These are phyloP conservation scores for Papilio helenus DNA, from an alignment of 1,140 invertebrate genomes.

Conservation along the genomic window DNA sequence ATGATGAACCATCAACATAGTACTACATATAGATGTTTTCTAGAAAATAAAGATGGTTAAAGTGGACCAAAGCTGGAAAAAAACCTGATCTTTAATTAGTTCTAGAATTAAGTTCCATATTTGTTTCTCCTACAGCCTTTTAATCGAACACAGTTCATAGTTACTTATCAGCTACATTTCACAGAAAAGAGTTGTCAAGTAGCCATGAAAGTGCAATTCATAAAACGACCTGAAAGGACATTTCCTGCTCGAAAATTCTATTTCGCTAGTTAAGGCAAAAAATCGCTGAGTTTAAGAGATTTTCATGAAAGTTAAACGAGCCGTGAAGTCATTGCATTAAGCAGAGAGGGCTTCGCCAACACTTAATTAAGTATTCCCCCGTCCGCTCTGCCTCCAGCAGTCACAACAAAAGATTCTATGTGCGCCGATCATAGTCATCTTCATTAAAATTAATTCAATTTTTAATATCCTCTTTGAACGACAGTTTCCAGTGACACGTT, in stretches of 20 bases:
- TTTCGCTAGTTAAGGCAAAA: slow-evolving; percentile 67
- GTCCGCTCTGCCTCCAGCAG: slow-evolving; percentile 56
- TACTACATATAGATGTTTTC: too few relatives aligned
- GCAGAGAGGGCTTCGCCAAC: slow-evolving; percentile 73
- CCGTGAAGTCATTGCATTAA: slow-evolving; percentile 79
- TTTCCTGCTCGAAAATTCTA: slow-evolving; percentile 60
- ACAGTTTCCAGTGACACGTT: slow-evolving; percentile 46
- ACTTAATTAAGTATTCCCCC: slow-evolving; percentile 81
- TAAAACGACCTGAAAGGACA: slow-evolving; percentile 44
- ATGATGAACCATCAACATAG: too few relatives aligned
- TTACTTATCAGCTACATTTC: neutral
- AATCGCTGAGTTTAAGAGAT: slow-evolving; percentile 76
- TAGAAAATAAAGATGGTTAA: too few relatives aligned
- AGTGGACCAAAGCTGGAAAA: too few relatives aligned
- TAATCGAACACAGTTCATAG: slow-evolving; percentile 37
- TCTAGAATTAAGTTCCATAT: neutral
- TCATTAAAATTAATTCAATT: slow-evolving; percentile 78
- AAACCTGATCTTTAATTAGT: too few relatives aligned
- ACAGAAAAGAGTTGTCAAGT: slow-evolving; percentile 34
- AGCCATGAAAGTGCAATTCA: slow-evolving; percentile 40
- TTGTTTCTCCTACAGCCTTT: neutral
- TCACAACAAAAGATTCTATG: slow-evolving; percentile 77
- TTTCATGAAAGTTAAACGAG: slow-evolving; percentile 82
- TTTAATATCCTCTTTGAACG: slow-evolving; percentile 61
- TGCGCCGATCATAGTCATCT: slow-evolving; percentile 62